Conservation (phyloP, 2,113 vertebrate species). For the Sialia sialis region DNA sequence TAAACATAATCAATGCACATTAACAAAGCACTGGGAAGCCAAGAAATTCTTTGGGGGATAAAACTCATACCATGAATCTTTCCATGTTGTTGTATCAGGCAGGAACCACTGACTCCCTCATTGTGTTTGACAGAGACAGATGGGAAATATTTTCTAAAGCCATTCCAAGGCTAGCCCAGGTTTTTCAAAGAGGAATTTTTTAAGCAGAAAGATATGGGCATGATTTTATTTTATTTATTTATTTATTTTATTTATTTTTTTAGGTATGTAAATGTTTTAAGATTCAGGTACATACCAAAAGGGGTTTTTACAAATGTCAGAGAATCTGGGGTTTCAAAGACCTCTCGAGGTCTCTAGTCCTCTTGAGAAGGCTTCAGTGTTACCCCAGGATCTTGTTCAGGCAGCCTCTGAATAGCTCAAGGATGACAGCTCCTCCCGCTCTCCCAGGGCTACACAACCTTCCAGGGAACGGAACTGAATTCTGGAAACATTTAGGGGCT, state of each 20-base stretch:
- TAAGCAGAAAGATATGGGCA: not conserved
- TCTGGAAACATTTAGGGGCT: not conserved
- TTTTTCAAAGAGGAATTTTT: not conserved
- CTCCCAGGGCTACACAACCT: not conserved
- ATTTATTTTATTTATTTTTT: not conserved
- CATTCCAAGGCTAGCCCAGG: not conserved
- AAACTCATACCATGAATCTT: conserved; percentile 34
- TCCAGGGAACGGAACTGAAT: not conserved
- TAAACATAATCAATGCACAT: conserved; percentile 60
- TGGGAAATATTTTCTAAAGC: not conserved
- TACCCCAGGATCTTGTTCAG: not conserved
- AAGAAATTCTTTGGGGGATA: not conserved
- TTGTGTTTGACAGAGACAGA: not conserved
- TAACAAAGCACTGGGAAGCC: conserved; percentile 32
- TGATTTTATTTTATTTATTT: not conserved
- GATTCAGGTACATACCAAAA: not conserved
- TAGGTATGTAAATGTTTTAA: not conserved
- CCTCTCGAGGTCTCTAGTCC: not conserved
- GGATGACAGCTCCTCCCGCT: not conserved
- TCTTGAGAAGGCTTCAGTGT: not conserved
- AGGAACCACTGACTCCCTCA: not conserved
- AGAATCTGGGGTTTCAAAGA: not conserved
- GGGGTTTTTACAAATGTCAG: not conserved
- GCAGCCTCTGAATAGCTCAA: not conserved
- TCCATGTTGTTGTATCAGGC: not conserved